Conservation (phyloP, 92 coral and sea anemone species). For the Siderastrea radians region DNA sequence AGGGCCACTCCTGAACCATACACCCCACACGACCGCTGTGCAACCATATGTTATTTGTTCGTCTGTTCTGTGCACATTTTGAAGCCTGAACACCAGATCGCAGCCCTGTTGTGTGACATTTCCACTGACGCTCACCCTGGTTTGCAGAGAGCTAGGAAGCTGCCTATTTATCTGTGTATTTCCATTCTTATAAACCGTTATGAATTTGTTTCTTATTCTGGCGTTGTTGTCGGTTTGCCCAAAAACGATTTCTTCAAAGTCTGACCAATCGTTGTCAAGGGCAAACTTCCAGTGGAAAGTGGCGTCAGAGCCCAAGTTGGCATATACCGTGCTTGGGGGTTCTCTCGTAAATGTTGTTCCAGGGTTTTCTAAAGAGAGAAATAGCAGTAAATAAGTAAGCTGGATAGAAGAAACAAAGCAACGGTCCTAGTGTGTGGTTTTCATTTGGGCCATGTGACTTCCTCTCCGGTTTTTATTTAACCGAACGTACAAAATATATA, state of each 20-base stretch:
- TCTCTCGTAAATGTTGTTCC: not conserved
- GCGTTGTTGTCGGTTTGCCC: constrained; percentile 7
- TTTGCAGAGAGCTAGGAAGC: not conserved
- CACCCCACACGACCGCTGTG: no score
- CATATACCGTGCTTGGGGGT: not conserved
- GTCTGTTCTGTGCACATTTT: not conserved
- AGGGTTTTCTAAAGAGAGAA: not conserved
- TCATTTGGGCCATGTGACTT: no score
- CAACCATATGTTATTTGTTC: no score
- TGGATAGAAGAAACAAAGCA: no score
- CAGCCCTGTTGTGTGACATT: not conserved
- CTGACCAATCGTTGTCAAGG: not conserved
- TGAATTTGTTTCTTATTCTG: not conserved
- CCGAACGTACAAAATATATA: no score
- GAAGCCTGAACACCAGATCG: not conserved
- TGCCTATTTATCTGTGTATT: not conserved
- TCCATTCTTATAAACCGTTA: not conserved
- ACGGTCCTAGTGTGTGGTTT: no score
- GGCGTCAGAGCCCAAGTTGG: not conserved
- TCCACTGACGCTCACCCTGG: not conserved
- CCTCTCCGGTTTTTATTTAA: no score
- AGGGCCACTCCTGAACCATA: no score
- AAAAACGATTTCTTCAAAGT: not conserved
- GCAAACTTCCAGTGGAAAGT: not conserved
- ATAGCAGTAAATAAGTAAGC: not conserved